A percentile compares a stretch with the other conserved stretches of the same genome.
phyloP scores from a whole-genome alignment of 2,113 vertebrate genomes.

The Sinocyclocheilus anshuiensis region DNA sequence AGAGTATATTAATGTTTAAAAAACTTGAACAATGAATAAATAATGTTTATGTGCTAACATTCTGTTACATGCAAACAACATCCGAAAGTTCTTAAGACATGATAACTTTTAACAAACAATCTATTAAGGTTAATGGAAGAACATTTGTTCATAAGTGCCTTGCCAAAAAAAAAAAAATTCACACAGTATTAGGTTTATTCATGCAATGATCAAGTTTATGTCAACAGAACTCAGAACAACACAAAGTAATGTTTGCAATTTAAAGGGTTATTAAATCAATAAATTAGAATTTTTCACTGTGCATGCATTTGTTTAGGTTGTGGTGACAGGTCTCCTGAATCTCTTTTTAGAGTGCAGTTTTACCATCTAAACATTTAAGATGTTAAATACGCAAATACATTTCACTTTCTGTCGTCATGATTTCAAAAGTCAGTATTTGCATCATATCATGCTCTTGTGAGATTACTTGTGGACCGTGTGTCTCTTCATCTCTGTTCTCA shows the following conservation, averaged over 20 bases:
- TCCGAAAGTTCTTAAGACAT: neutral
- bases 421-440: conserved; percentile 26
- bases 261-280: neutral
- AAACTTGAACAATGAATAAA: neutral
- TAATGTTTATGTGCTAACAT: neutral
- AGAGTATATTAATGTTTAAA: too few relatives aligned
- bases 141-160: too few relatives aligned
- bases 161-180: too few relatives aligned
- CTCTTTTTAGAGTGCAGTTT: neutral
- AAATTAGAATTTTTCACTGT: neutral
- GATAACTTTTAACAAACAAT: neutral
- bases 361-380: neutral
- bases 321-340: neutral
- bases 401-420: neutral
- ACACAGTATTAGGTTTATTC: neutral
- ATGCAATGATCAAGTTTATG: too few relatives aligned
- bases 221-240: neutral
- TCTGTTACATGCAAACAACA: neutral
- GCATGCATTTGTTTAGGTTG: neutral
- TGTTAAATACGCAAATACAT: neutral
- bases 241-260: too few relatives aligned
- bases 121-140: neutral
- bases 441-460: conserved; percentile 39
- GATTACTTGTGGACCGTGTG: conserved; percentile 62
- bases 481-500: conserved; percentile 70